Evolutionary conservation across 1,140 invertebrate species (phyloP), one percentile per base, ranked within the genome.

Genomic region (Anadara kagoshimensis): DNA sequence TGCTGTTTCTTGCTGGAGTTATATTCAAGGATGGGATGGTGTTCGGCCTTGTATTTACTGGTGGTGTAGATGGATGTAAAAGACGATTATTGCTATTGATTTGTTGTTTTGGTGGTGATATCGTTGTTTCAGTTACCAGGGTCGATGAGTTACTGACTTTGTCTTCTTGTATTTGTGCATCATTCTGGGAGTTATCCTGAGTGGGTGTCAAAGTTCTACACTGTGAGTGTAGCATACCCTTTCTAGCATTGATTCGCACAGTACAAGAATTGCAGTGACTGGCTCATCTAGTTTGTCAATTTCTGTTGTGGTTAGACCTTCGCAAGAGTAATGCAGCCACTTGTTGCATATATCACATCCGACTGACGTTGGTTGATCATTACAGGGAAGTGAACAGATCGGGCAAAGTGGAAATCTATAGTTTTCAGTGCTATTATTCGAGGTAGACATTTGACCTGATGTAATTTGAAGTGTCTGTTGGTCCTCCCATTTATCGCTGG

Each of bases 21-120:
- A n/a, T 7, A 41, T 59, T 36, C 57, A 20, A n/a, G 57, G 57
- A 26, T 59, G 57, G 57, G 57, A 26, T 41, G 57, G 29, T 59
- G 57, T 57, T 57, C 2, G 18, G 3, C 12, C 11, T 7, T 26
- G n/a, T 5, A 16, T 24, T 5, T 57, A 22, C 18, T 7, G 54
- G 24, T 24, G 54, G 5, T 7, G n/a, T 57, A 16, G 54, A 11
- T 57, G 54, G n/a, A 57, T 26, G 22, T 26, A 22, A 22, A 26
- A 57, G 54, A 12, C 22, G 24, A 26, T 24, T 57, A 4, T 57
- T 26, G 54, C n/a, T 24, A 57, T 22, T 26, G 24, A 12, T 57
- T 57, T 57, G 51, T 11, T n/a, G 18, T 53, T n/a, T n/a, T n/a
- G 8, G 8, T 11, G n/a, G 51, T 11, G 51, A n/a, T 53, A 53